These are phyloP conservation scores for Spheniscus humboldti DNA, from an alignment of 2,797 vertebrate species.

Conservation along the genomic window DNA sequence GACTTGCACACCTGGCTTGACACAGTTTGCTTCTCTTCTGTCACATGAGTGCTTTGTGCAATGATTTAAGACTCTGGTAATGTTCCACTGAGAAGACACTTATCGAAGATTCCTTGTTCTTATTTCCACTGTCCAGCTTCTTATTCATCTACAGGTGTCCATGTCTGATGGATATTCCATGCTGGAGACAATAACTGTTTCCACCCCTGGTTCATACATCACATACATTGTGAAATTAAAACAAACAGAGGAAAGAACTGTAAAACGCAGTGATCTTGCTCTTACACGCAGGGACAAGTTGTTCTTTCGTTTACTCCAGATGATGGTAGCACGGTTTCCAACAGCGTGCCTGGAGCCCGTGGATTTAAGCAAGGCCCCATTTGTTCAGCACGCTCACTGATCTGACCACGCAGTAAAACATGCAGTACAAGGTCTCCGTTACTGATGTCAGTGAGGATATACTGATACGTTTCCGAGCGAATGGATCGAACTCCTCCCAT, in stretches of 20 bases:
- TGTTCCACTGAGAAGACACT: neutral
- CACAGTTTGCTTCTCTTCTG: neutral
- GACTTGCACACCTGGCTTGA: conserved; percentile 1
- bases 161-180: neutral
- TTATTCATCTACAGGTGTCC: neutral
- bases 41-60: neutral
- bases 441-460: neutral
- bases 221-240: neutral
- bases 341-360: fast-evolving
- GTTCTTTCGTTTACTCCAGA: neutral
- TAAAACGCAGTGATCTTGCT: neutral
- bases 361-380: neutral
- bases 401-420: neutral
- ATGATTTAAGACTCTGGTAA: neutral
- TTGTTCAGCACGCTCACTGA: neutral
- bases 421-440: neutral
- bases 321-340: neutral
- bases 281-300: neutral
- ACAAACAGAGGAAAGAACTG: neutral
- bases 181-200: neutral
- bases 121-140: neutral
- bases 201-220: neutral
- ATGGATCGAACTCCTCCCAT: neutral
- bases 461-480: neutral
- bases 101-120: neutral